These are phyloP conservation scores for Spodoptera littoralis DNA, from an alignment of 2,888 invertebrate species.

Conservation along the genomic window DNA sequence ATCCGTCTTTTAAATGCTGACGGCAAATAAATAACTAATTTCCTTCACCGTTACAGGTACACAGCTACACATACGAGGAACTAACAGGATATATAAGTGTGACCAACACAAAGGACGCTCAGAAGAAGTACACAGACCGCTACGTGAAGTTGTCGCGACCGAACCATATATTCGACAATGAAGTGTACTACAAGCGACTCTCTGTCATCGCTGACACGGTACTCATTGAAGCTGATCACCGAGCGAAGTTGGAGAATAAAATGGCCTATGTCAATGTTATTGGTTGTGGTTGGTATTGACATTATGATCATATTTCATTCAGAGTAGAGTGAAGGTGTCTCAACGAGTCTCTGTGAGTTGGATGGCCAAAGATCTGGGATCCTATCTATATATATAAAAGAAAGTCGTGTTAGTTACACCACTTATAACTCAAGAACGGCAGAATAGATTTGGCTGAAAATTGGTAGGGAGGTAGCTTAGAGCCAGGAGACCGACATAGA, in stretches of 20 bases:
- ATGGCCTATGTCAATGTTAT: slow-evolving; percentile 90
- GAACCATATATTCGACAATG: slow-evolving; percentile 75
- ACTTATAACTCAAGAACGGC: no score
- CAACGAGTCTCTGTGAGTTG: no score
- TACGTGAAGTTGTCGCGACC: slow-evolving; percentile 63
- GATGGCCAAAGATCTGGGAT: no score
- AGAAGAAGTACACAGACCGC: slow-evolving; percentile 71
- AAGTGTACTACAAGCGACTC: slow-evolving; percentile 85
- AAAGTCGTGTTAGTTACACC: no score
- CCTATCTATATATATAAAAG: no score
- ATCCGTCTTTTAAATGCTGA: no score
- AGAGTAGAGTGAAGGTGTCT: no score
- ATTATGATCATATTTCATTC: no score
- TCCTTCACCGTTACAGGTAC: slow-evolving; percentile 63
- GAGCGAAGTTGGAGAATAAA: slow-evolving; percentile 84
- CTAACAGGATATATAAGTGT: slow-evolving; percentile 70
- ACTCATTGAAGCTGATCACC: slow-evolving; percentile 89
- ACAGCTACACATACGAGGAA: slow-evolving; percentile 77
- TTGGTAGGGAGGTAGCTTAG: no score
- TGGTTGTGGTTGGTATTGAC: slow-evolving; percentile 74
- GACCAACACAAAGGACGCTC: slow-evolving; percentile 64
- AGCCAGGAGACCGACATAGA: no score
- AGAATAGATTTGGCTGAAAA: no score
- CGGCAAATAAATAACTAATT: no score
- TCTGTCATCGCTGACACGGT: slow-evolving; percentile 89